These are phyloP conservation scores for Sphaerophoria rueppellii DNA, from an alignment of 2,888 invertebrate species.

Conservation along the genomic window DNA sequence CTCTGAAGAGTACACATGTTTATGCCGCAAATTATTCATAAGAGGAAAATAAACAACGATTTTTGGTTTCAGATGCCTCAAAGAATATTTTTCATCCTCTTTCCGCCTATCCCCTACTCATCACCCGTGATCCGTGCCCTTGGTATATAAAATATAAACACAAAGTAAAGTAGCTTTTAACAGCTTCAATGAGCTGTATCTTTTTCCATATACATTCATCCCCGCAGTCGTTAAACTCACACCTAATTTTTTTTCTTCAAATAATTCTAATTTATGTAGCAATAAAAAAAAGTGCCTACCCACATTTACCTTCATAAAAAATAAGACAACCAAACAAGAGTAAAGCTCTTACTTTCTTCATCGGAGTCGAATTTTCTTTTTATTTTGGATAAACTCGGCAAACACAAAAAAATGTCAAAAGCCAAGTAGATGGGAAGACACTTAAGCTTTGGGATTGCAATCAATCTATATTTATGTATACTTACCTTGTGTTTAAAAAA, in stretches of 20 bases:
- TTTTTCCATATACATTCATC: constrained; percentile 45
- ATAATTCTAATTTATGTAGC: constrained; percentile 73
- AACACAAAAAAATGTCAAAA: constrained; percentile 61
- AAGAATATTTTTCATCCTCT: background rate
- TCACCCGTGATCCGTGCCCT: background rate
- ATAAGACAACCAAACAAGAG: constrained; percentile 56
- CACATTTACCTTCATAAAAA: constrained; percentile 15
- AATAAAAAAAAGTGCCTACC: constrained; percentile 60
- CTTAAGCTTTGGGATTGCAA: constrained; percentile 61
- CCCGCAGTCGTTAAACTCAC: constrained; percentile 66
- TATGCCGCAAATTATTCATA: constrained; percentile 62
- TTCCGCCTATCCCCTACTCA: background rate
- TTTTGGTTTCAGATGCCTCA: constrained; percentile 40
- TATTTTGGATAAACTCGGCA: constrained; percentile 53
- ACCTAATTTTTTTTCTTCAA: constrained; percentile 57
- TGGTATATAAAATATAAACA: constrained; percentile 11
- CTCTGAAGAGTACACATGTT: constrained; percentile 39
- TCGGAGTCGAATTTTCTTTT: constrained; percentile 18
- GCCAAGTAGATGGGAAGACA: constrained; percentile 59
- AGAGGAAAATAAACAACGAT: constrained; percentile 26
- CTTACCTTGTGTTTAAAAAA: background rate
- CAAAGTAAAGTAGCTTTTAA: constrained; percentile 36
- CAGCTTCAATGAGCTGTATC: constrained; percentile 54
- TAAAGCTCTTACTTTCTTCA: constrained; percentile 54
- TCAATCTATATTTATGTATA: constrained; percentile 67